Percentiles rank a stretch among this genome's conserved stretches.
These are phyloP conservation scores for Malurus leucopterus DNA, from an alignment of 2,797 vertebrate genomes.

Conservation along the genomic window DNA sequence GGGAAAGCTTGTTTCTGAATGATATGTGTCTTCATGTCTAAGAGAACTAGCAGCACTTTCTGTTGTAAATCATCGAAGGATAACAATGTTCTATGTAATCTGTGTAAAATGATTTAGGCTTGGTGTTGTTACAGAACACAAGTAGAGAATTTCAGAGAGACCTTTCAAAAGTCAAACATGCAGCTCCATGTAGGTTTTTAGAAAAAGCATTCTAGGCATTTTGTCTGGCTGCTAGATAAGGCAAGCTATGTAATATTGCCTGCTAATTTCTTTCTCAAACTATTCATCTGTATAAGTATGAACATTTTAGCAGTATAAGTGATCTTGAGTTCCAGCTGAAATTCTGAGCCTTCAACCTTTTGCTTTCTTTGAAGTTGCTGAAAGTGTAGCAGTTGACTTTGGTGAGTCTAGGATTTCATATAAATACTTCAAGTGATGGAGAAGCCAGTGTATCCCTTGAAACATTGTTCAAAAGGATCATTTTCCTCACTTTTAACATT, in stretches of 20 bases:
- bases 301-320: background rate
- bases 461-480: background rate
- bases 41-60: background rate
- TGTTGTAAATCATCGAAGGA: background rate
- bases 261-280: background rate
- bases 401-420: conserved; percentile 13
- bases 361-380: conserved; percentile 20
- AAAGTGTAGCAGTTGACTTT: background rate
- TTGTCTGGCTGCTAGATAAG: background rate
- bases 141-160: background rate
- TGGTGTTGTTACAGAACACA: background rate
- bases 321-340: background rate
- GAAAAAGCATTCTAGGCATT: background rate
- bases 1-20: background rate
- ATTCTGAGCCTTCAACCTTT: conserved; percentile 17
- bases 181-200: background rate
- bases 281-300: background rate
- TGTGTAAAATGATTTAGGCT: background rate
- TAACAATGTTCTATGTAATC: background rate
- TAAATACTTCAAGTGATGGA: background rate
- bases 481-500: background rate
- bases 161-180: background rate
- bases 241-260: background rate
- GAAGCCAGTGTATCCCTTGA: background rate
- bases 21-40: background rate